A percentile compares a stretch with the other conserved stretches of the same genome.
Conservation (phyloP, 2,797 vertebrate genomes). For the Pagetopsis macropterus region DNA sequence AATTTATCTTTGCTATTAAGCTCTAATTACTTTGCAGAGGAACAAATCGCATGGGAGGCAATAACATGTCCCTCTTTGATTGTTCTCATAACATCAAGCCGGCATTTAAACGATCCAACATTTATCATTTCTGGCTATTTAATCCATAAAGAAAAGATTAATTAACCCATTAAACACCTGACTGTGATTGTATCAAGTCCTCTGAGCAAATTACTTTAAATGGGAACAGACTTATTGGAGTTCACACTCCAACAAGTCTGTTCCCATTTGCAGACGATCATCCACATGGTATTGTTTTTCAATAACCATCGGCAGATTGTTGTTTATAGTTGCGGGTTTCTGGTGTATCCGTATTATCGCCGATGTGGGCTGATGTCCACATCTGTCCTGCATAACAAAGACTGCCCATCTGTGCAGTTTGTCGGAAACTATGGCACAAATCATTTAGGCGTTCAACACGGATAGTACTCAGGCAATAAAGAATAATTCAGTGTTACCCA, state of each 20-base stretch:
- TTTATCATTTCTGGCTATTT: conserved; percentile 27
- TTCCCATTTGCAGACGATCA: conserved; percentile 26
- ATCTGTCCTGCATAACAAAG: conserved; percentile 46
- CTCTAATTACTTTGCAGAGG: conserved; percentile 44
- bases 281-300: conserved; percentile 5
- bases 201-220: conserved; percentile 21
- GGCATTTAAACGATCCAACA: conserved; percentile 24
- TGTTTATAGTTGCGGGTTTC: conserved; percentile 58
- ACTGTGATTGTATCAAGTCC: neutral
- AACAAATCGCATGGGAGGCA: conserved; percentile 7
- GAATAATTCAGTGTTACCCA: conserved; percentile 27
- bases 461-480: conserved; percentile 20
- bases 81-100: conserved; percentile 16
- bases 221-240: neutral
- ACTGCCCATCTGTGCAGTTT: conserved; percentile 69
- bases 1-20: conserved; percentile 31
- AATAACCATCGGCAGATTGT: conserved; percentile 17
- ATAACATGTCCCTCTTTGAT: conserved; percentile 15
- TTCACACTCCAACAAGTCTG: conserved; percentile 20
- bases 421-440: conserved; percentile 19
- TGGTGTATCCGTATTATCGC: conserved; percentile 48
- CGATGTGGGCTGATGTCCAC: conserved; percentile 12
- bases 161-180: conserved; percentile 29
- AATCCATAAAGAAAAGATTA: conserved; percentile 1
- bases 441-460: conserved; percentile 27